Percentiles rank a stretch among this genome's conserved stretches.
Conservation (phyloP, 2,113 vertebrate species). For the Ageneiosus marmoratus region DNA sequence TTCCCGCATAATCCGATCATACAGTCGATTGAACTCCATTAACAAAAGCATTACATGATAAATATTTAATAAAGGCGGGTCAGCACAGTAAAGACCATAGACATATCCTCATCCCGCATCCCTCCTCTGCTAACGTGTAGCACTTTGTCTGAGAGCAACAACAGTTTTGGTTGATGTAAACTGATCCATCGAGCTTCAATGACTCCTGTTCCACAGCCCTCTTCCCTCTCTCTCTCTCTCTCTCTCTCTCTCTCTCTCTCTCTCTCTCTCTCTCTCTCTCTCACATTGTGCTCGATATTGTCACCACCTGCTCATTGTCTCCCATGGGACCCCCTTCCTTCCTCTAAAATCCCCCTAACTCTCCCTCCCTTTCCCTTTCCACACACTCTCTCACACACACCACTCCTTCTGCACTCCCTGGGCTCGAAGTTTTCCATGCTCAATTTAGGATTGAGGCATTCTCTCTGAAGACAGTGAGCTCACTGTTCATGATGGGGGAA, state of each 20-base stretch:
- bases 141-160: constrained; percentile 43
- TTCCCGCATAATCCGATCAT: constrained; percentile 21
- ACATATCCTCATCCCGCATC: constrained; percentile 2
- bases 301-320: constrained; percentile 49
- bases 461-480: constrained; percentile 20
- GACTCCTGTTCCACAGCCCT: background rate
- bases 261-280: background rate
- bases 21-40: constrained; percentile 36
- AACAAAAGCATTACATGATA: constrained; percentile 43
- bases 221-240: background rate
- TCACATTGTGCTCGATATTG: constrained; percentile 10
- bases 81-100: constrained; percentile 24
- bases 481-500: constrained; percentile 6
- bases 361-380: constrained; percentile 27
- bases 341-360: constrained; percentile 39
- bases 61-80: constrained; percentile 45
- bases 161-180: constrained; percentile 48
- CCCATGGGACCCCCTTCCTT: constrained; percentile 30
- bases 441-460: constrained; percentile 38
- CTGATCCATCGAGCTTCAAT: constrained; percentile 40
- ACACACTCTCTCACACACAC: constrained; percentile 22
- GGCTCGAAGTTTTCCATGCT: constrained; percentile 39
- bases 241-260: background rate
- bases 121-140: constrained; percentile 22
- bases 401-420: background rate